Evolutionary conservation across 2,888 invertebrate species (phyloP).

Genomic region (Rhyacophila evoluta): DNA sequence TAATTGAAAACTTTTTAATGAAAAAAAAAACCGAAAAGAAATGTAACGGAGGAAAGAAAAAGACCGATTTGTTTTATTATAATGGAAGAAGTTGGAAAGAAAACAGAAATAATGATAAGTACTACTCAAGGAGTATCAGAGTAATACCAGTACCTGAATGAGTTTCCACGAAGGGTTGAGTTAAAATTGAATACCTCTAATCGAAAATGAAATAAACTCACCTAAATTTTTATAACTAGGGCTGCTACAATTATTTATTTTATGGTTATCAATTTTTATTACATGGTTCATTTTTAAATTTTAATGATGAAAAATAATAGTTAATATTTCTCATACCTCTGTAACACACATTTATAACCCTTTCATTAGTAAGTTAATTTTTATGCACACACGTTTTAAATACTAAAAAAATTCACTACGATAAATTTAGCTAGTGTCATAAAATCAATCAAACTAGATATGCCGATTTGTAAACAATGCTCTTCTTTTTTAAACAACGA

Average conservation of each 20-base stretch:
- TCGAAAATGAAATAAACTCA: not conserved
- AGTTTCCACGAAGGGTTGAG: not conserved
- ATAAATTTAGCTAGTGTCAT: no score
- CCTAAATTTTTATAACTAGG: not conserved
- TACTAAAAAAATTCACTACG: no score
- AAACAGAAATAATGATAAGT: constrained; percentile 19
- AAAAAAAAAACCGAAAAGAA: not conserved
- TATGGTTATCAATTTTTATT: no score
- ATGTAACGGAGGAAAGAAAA: not conserved
- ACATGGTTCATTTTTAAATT: no score
- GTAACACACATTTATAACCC: no score
- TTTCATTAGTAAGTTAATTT: no score
- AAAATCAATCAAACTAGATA: no score
- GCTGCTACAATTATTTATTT: not conserved
- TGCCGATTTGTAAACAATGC: no score
- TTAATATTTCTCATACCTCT: no score
- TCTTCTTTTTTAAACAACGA: no score
- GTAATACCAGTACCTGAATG: not conserved
- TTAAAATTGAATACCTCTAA: constrained; percentile 2
- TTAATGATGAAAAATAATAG: no score
- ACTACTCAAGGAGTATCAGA: not conserved
- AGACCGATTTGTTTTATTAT: constrained; percentile 11
- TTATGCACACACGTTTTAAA: no score
- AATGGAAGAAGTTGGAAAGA: constrained; percentile 17
- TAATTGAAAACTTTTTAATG: constrained; percentile 22